phyloP scores from a whole-genome alignment of 2,888 invertebrate genomes.

The Elmis aenea region DNA sequence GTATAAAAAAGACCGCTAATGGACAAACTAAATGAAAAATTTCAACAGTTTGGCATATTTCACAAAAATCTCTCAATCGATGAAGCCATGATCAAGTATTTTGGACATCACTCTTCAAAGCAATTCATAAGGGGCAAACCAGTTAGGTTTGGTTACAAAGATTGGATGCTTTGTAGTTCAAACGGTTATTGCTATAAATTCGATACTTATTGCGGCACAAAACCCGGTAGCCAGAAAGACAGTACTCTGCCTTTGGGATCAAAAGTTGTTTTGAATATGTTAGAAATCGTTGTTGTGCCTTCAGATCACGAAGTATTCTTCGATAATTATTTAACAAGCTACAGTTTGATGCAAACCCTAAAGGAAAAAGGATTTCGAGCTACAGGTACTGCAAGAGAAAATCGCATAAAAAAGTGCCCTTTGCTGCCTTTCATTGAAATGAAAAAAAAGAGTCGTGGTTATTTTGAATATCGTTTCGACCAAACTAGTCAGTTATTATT shows the following conservation, averaged over 20 bases:
- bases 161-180: slow-evolving; percentile 28
- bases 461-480: slow-evolving; percentile 13
- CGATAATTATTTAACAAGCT: slow-evolving; percentile 22
- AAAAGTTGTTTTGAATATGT: slow-evolving; percentile 21
- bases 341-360: slow-evolving; percentile 10
- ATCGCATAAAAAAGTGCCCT: slow-evolving; percentile 16
- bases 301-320: slow-evolving; percentile 15
- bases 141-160: slow-evolving; percentile 31
- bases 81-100: slow-evolving; percentile 28
- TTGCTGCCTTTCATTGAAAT: slow-evolving; percentile 1
- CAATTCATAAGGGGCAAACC: slow-evolving; percentile 31
- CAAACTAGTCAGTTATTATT: slow-evolving; percentile 16
- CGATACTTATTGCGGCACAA: slow-evolving; percentile 25
- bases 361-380: slow-evolving; percentile 7
- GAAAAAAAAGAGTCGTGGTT: slow-evolving; percentile 14
- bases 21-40: slow-evolving; percentile 18
- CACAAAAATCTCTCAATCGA: slow-evolving; percentile 25
- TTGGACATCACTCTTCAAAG: slow-evolving; percentile 24
- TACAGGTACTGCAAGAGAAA: slow-evolving; percentile 14
- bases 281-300: slow-evolving; percentile 12
- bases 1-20: slow-evolving; percentile 16
- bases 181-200: slow-evolving; percentile 26
- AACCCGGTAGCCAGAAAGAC: slow-evolving; percentile 4
- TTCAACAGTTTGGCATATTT: slow-evolving; percentile 21
- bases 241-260: slow-evolving; percentile 15